Conservation (phyloP, 2,797 vertebrate species). For the Neosilurus mollespiculum region DNA sequence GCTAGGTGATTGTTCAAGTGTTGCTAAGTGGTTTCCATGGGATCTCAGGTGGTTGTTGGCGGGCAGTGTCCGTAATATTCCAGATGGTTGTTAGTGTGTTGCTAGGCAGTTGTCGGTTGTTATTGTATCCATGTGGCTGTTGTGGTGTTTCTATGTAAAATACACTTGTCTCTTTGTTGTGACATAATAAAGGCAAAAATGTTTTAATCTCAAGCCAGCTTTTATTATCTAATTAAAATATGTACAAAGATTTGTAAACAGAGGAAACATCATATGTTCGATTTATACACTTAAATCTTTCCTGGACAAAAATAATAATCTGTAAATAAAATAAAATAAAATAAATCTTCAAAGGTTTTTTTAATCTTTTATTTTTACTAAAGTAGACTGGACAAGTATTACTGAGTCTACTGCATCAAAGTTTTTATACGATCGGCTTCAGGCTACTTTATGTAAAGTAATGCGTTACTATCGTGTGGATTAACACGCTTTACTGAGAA, state of each 20-base stretch:
- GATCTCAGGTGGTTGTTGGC: no score
- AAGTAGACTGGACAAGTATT: slow-evolving; percentile 23
- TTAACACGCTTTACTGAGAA: slow-evolving; percentile 7
- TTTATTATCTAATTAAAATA: slow-evolving; percentile 44
- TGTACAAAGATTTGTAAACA: slow-evolving; percentile 52
- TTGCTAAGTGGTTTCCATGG: no score
- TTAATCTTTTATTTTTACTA: slow-evolving; percentile 41
- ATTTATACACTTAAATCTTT: slow-evolving; percentile 27
- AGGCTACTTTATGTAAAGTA: neutral
- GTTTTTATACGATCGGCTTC: neutral
- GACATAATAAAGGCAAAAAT: slow-evolving; percentile 18
- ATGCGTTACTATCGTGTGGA: neutral
- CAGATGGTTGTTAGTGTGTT: neutral
- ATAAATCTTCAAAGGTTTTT: slow-evolving; percentile 38
- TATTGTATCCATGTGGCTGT: neutral
- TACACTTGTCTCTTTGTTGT: neutral
- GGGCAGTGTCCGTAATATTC: neutral
- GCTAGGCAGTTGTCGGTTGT: neutral
- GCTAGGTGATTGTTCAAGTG: no score
- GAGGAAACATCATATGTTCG: slow-evolving; percentile 34
- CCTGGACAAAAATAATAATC: neutral
- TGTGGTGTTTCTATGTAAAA: neutral
- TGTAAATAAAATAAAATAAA: slow-evolving; percentile 27
- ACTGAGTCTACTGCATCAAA: neutral
- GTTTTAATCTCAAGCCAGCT: slow-evolving; percentile 12